A percentile compares a stretch with the other conserved stretches of the same genome.
Evolutionary conservation across 2,113 vertebrate genomes (phyloP).

Genomic region (Cyphomyrus plagiostoma): DNA sequence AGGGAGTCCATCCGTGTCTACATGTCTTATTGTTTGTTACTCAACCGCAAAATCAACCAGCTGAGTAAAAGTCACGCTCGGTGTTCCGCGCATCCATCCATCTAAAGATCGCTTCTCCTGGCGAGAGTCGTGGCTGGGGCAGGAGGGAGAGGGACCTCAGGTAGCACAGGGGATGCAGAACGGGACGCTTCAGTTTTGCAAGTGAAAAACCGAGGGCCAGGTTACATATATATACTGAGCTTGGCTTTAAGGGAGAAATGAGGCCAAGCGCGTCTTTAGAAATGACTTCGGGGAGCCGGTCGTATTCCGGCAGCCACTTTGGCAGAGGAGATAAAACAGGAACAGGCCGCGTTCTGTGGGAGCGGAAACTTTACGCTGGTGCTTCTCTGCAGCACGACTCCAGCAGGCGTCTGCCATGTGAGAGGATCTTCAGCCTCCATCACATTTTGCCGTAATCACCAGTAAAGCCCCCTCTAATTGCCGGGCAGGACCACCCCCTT

Average conservation of each 20-base stretch:
- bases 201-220: neutral
- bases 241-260: neutral
- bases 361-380: slow-evolving; percentile 1
- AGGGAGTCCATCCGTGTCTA: neutral
- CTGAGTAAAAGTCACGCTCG: neutral
- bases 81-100: neutral
- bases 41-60: neutral
- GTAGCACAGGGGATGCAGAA: neutral
- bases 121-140: neutral
- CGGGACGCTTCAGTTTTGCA: neutral
- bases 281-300: neutral
- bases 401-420: slow-evolving; percentile 34
- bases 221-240: neutral
- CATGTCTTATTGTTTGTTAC: neutral
- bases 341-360: neutral
- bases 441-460: slow-evolving; percentile 41
- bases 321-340: neutral
- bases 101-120: neutral
- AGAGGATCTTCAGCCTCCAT: slow-evolving; percentile 38
- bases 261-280: neutral
- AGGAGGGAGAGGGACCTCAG: neutral
- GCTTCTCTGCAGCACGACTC: slow-evolving; percentile 18
- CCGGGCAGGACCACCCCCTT: slow-evolving; percentile 26
- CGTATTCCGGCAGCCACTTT: neutral
- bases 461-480: slow-evolving; percentile 51